Evolutionary conservation across 2,888 invertebrate genomes (phyloP), one percentile per base, ranked within the genome.

Genomic region (Sylvicola cinctus): DNA sequence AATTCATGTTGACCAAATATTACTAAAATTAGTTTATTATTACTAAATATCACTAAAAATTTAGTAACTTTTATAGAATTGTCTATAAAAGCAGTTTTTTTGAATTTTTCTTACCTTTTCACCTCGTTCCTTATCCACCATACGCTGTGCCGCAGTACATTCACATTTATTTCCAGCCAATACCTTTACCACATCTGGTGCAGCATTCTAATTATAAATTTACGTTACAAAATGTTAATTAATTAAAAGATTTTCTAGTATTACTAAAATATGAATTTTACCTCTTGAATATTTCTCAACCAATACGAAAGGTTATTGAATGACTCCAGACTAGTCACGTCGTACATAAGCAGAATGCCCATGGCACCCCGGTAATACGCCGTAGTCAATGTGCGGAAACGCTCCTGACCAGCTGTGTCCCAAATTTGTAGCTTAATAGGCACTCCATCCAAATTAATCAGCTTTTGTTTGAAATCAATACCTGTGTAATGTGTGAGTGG

Each of bases 331-430:
- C 80, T 83, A 28, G 87, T 85, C 44, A 85, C 80, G 54, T 88
- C 88, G 52, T 88, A 88, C 71, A 88, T 80, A 15, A 88, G 66
- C 31, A 87, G 66, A 45, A 88, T 84, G 34, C 88, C 88, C 85
- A 85, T 84, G 11, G 85, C 84, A 4, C 84, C 87, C 31, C 85
- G 65, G 56, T 84, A 87, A 57, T 87, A 85, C 4, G 84, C 84
- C 10, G 83, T 83, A 32, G 85, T 85, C 41, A 87, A 60, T 7
- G 85, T 84, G 27, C 84, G 65, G 56, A 81, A 80, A 38, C 54
- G 35, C 41, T 55, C 54, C 13, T 33, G 26, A 25, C 85, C 85
- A 8, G 85, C 84, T 1, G 85, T 85, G 52, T 87, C 85, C 87
- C 85, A 85, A 40, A 58, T 58, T 51, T 58, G 58, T 34, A 58